Evolutionary conservation across 2,888 invertebrate species (phyloP).

Genomic region (Agrotis ipsilon): DNA sequence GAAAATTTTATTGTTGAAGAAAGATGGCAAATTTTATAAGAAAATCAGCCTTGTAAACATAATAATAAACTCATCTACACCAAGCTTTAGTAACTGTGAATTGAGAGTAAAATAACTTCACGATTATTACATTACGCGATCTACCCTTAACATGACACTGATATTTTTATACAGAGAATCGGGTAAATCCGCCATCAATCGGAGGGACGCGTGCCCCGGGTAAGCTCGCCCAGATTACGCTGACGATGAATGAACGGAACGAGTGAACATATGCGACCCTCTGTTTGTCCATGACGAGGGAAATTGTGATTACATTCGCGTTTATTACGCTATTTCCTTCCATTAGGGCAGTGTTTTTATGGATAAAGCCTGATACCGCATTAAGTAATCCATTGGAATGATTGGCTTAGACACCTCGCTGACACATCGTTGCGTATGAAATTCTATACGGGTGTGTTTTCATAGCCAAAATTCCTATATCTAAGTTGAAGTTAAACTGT

Average conservation of each 20-base stretch:
- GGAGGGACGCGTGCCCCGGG: slow-evolving; percentile 76
- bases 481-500: not conserved
- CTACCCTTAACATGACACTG: slow-evolving; percentile 63
- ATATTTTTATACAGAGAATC: slow-evolving; percentile 71
- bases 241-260: slow-evolving; percentile 61
- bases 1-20: not conserved
- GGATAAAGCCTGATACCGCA: slow-evolving; percentile 52
- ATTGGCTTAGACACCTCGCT: slow-evolving; percentile 32
- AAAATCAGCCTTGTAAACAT: not conserved
- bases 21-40: not conserved
- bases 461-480: not conserved
- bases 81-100: not conserved
- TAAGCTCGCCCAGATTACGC: slow-evolving; percentile 78
- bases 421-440: slow-evolving; percentile 9
- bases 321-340: slow-evolving; percentile 82
- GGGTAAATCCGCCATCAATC: slow-evolving; percentile 81
- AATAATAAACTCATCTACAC: not conserved
- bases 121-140: slow-evolving; percentile 26
- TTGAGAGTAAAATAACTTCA: not conserved
- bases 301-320: slow-evolving; percentile 80
- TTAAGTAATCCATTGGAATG: slow-evolving; percentile 42
- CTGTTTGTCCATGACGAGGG: slow-evolving; percentile 69
- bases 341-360: slow-evolving; percentile 73
- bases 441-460: slow-evolving; percentile 5
- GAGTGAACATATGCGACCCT: slow-evolving; percentile 72